These are phyloP conservation scores for Myotis vivesi DNA, from an alignment of 2,797 vertebrate species.

Conservation along the genomic window DNA sequence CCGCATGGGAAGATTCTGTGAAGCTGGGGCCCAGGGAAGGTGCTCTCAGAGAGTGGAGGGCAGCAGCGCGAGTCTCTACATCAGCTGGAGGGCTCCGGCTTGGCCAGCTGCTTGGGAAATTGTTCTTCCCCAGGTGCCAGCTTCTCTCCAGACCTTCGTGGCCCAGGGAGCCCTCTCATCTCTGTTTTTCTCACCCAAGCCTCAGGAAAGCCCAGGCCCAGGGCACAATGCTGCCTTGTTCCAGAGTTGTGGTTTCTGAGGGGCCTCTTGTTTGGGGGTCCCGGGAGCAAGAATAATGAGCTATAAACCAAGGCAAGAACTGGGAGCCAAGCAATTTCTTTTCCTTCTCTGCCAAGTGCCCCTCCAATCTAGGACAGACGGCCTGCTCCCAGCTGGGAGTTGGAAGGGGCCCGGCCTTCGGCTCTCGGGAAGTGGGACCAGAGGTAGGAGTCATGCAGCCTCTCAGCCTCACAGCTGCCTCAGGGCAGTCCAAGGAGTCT, in stretches of 20 bases:
- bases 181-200: slow-evolving; percentile 41
- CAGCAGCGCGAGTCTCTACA: neutral
- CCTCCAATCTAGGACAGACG: slow-evolving; percentile 63
- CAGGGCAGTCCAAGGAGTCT: too few relatives aligned
- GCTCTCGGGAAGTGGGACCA: neutral
- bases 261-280: slow-evolving; percentile 65
- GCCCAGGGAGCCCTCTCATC: slow-evolving; percentile 22
- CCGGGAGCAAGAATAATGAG: slow-evolving; percentile 45
- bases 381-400: slow-evolving; percentile 26
- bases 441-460: neutral
- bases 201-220: slow-evolving; percentile 9
- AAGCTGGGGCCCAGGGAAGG: neutral
- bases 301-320: slow-evolving; percentile 36
- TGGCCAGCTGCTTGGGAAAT: slow-evolving; percentile 59
- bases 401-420: neutral
- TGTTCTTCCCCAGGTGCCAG: slow-evolving; percentile 66
- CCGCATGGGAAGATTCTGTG: neutral
- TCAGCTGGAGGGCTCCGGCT: neutral
- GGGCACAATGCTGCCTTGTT: slow-evolving; percentile 71
- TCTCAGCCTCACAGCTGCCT: neutral
- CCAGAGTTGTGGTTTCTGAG: slow-evolving; percentile 56
- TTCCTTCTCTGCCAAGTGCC: slow-evolving; percentile 65
- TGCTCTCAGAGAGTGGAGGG: neutral
- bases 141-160: slow-evolving; percentile 34
- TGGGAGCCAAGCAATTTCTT: slow-evolving; percentile 35